Percentiles rank a stretch among this genome's conserved stretches.
phyloP scores from a whole-genome alignment of 2,113 vertebrate genomes.

The Caloenas nicobarica region DNA sequence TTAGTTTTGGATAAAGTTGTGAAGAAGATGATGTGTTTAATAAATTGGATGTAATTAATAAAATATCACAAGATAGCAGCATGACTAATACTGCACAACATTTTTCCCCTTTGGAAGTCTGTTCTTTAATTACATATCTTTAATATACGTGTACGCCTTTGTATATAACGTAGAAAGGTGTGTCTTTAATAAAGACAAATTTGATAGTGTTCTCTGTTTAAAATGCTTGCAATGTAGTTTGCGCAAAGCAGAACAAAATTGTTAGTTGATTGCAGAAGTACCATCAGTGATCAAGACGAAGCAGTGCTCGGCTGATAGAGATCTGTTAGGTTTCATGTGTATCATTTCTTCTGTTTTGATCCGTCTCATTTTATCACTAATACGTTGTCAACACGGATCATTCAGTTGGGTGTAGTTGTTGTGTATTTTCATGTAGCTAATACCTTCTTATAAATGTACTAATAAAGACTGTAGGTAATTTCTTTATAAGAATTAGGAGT shows the following conservation, averaged over 20 bases:
- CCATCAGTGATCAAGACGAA: not conserved
- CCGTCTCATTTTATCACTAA: not conserved
- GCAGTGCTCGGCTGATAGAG: not conserved
- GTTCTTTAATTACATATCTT: not conserved
- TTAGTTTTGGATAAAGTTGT: not conserved
- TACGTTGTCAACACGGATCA: fast-evolving
- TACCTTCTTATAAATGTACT: not conserved
- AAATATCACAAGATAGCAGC: not conserved
- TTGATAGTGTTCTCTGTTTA: not conserved
- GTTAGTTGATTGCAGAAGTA: not conserved
- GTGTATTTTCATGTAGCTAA: not conserved
- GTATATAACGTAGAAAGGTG: not conserved
- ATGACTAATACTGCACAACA: not conserved
- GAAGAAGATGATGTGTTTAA: not conserved
- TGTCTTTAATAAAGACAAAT: not conserved
- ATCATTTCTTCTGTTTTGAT: not conserved
- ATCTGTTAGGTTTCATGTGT: not conserved
- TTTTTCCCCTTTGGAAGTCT: not conserved
- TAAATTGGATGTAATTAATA: not conserved
- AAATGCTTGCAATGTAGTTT: not conserved
- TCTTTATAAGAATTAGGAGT: not conserved
- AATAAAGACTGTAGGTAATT: not conserved
- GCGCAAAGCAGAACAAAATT: not conserved
- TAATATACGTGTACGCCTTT: not conserved
- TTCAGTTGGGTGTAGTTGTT: not conserved